Evolutionary conservation across 2,888 invertebrate genomes (phyloP), one percentile per base, ranked within the genome.

Genomic region (Trisateles emortualis): DNA sequence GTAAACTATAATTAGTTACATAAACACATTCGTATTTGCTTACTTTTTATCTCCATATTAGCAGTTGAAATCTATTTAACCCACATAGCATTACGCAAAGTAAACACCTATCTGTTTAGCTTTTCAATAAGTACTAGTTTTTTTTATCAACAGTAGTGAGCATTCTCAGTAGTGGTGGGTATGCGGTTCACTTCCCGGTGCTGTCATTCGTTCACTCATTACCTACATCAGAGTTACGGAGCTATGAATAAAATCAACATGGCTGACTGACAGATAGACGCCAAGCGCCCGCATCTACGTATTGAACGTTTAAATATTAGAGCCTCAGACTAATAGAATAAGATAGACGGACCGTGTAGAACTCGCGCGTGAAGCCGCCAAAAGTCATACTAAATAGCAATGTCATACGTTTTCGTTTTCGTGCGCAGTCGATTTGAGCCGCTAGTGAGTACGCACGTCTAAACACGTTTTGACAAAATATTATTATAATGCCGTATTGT

Each of bases 121-220:
- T 22, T 22, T 22, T 22, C 22, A 22, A 3, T 22, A 22, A 22
- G 22, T 26, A 26, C 26, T 26, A 1, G 26, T 22, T 22, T 22
- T 32, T 32, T 29, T 32, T 32, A 3, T 32, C 11, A 22, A 5
- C 5, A 22, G 22, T 3, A 11, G 33, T 38, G n/a, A 16, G 49
- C 52, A 41, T 46, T 51, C 53, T 30, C 10, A 9, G 36, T 43
- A 42, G 13, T 9, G 44, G 16, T n/a, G n/a, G n/a, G n/a, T 35
- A 9, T 17, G 14, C 35, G 33, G 49, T 40, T 47, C 55, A 41
- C 45, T 59, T 59, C 59, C 59, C 52, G 52, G 11, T 17, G 35
- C 40, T 32, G 30, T 38, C 46, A 24, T 35, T 29, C 38, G 10
- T 16, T 47, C 39, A 24, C 14, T 40, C 13, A 60, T 48, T 38